Evolutionary conservation across 2,888 invertebrate species (phyloP), one percentile per base, ranked within the genome.

Genomic region (Parasteatoda lunata): DNA sequence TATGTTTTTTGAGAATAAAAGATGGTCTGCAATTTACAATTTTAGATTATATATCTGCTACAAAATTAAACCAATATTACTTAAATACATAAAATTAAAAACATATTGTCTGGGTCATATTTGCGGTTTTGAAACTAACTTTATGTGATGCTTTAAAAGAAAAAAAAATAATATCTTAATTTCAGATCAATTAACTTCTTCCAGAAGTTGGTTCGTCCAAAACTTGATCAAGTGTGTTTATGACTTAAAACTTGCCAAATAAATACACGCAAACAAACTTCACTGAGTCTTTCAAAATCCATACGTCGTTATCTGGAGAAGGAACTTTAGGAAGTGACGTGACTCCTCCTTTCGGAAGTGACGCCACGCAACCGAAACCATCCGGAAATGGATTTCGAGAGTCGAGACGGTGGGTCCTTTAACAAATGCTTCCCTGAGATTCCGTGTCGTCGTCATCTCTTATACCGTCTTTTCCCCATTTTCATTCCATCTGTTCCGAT

Each of bases 341-440:
- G 77, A 70, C 71, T 66, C 72, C 52, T 45, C 48, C 49, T 66
- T n/a, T n/a, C 78, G 78, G 78, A 79, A 64, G 78, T 84, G 84
- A 75, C 78, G 78, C 68, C 78, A 84, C 68, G 75, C 78, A 54
- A 73, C 72, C 77, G 54, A 49, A 68, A 54, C 68, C 69, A 54
- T n/a, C 77, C 78, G 78, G 84, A 78, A 84, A 84, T 78, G 69
- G 78, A 79, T 75, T 79, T 78, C 84, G 72, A 75, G 84, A 78
- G 54, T 52, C 77, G 47, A 84, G 84, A 68, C 68, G 78, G 51
- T 77, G 73, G 84, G 15, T 78, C 48, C 69, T 75, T 78, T 73
- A 77, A 70, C 72, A 65, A 84, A 84, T 66, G 66, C 59, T 52
- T 81, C 70, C 65, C 49, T 52, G 47, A 80, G 77, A 77, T 76